Conservation (phyloP, 2,888 invertebrate species). For the Subacronicta megacephala region DNA sequence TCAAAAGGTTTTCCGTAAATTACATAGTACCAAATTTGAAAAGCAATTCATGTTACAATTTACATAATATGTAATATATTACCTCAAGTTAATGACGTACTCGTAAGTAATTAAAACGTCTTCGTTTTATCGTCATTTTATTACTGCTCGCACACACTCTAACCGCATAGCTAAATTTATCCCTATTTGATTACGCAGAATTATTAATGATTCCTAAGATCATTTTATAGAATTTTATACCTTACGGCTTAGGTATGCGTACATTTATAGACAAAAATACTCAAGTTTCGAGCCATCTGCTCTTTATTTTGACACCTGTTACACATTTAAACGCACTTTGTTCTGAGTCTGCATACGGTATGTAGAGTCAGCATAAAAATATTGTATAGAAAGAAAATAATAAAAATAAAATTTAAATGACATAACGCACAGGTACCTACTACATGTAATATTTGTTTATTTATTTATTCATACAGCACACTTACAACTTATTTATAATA, state of each 20-base stretch:
- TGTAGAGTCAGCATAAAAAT: not conserved
- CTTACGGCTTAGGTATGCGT: not conserved
- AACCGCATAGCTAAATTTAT: conserved; percentile 16
- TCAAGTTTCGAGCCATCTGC: conserved; percentile 53
- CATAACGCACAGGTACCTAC: no score
- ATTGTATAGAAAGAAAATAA: no score
- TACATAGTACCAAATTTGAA: not conserved
- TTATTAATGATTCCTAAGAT: conserved; percentile 10
- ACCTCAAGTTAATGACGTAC: not conserved
- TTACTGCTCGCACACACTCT: not conserved
- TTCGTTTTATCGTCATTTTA: conserved; percentile 14
- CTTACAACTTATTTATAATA: no score
- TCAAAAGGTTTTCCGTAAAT: no score
- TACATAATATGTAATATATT: not conserved
- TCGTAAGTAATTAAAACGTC: not conserved
- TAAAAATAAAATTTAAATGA: no score
- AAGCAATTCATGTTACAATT: not conserved
- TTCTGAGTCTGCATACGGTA: conserved; percentile 3
- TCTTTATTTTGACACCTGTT: conserved; percentile 74
- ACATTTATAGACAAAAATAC: conserved; percentile 33
- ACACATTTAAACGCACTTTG: conserved; percentile 56
- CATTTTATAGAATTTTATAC: conserved; percentile 11
- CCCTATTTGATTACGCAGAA: conserved; percentile 13
- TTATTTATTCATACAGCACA: no score
- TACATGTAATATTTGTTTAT: no score